Evolutionary conservation across 2,888 invertebrate species (phyloP), one percentile per base, ranked within the genome.

Genomic region (Chrysolina americana): DNA sequence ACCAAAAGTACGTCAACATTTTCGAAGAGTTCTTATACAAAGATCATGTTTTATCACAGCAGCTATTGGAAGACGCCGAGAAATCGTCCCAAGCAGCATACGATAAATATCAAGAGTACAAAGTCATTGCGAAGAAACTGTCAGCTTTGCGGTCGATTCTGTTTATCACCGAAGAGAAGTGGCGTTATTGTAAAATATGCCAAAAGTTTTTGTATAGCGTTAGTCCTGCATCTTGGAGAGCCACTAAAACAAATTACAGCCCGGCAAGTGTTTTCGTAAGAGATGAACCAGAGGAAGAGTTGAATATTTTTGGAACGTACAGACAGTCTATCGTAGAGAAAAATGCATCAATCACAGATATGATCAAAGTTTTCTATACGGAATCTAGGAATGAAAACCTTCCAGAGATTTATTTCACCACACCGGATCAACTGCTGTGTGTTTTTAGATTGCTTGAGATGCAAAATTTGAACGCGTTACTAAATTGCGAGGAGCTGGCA

Each of bases 121-220:
- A 90, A 81, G 83, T 86, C 78, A 83, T 91, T 21, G 89, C 90
- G 0, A 87, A 86, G 77, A 85, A 87, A 64, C 86, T 53, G 62
- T 84, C 84, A 9, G 84, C 85, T 9, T 75, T 90, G 21, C 87
- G 89, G 65, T 87, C 87, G 0, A 81, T 83, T 5, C 87, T 93
- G 28, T 90, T 92, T 74, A 89, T 90, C 36, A 88, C 92, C 73
- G 92, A 93, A 81, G 93, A 92, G 81, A 89, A 89, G 76, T 93
- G 92, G 89, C 85, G 90, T 65, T 86, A 90, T 63, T 91, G 90
- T 71, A 92, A 92, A 84, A 91, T 91, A 85, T 93, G 93, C 84
- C 93, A 93, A 68, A 89, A 91, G 80, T 93, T 93, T 87, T 87
- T 93, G 19, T 92, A 91, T 84, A 89, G 91, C 9, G 86, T 93